Base-by-base conservation (phyloP, 2,797 vertebrate genomes). In the Prunella strophiata region DNA sequence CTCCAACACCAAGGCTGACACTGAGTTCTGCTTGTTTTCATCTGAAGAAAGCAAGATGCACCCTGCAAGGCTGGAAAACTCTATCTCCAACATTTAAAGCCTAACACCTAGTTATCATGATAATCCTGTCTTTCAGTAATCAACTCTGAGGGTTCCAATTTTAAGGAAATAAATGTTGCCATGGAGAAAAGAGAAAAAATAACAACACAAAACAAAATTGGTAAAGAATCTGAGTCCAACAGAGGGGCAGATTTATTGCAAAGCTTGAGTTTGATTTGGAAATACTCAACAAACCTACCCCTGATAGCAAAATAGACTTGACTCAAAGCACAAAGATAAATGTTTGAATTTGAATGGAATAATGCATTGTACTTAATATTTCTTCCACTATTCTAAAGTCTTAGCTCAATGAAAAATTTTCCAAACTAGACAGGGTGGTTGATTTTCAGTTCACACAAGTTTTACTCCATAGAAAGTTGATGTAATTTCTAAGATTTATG, bases 401-500 rank as follows among this genome's bases (percentile, higher is more conserved):
- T 81, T 54, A 95, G 66, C 38, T 92, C 63, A 91, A 65, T 88
- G 63, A 88, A 86, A 76, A 73, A 25, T 38, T 74, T 96, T 93
- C 85, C 85, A 54, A 86, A 73, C 36, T 40, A 79, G 74, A 78
- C 67, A 47, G 52, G 27, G 51, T 54, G 67, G 76, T 76, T 79
- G 74, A 91, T 91, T 95, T 92, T 94, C 62, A 94, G 88, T 84
- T 97, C 85, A 51, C 52, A 48, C 59, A 71, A 80, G 29, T 94
- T 94, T 88, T 94, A 94, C 34, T 93, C 83, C 45, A 18, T 16
- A 88, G 88, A 93, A 96, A 76, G 79, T 43, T 90, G 85, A 90
- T 91, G 92, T 86, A 94, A 95, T 94, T 93, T 66, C 74, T 79
- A 70, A 84, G 89, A 96, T 94, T 95, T 92, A 85, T 94, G 80